A percentile compares a stretch with the other conserved stretches of the same genome.
phyloP scores from a whole-genome alignment of 1,140 invertebrate species.

The Pachypeltis micranthus region DNA sequence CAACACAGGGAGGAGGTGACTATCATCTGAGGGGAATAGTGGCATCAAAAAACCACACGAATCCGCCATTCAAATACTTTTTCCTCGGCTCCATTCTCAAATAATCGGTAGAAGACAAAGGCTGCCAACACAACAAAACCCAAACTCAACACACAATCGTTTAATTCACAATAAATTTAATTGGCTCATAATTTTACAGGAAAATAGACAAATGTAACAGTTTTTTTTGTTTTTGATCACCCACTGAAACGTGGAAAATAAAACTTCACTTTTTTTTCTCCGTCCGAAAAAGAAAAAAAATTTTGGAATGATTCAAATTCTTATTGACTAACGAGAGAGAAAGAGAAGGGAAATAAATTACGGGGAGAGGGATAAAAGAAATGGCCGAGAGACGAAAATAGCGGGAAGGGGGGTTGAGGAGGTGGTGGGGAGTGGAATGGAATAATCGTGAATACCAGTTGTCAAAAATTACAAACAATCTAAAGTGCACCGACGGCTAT shows the following conservation, averaged over 20 bases:
- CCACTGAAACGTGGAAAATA: constrained; percentile 3
- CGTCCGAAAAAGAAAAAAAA: neutral
- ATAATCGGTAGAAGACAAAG: too few species aligned
- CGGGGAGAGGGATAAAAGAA: neutral
- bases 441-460: neutral
- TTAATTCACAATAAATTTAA: neutral
- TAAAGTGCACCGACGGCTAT: too few species aligned
- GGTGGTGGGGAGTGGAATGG: neutral
- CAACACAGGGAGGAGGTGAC: too few species aligned
- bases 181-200: neutral
- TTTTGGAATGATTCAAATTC: neutral
- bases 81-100: too few species aligned
- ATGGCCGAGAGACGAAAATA: too few species aligned
- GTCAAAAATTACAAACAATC: neutral
- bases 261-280: neutral
- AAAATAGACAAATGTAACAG: neutral
- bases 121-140: too few species aligned
- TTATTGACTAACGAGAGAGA: neutral
- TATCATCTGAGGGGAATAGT: too few species aligned
- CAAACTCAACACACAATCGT: neutral
- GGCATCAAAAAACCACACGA: too few species aligned
- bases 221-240: neutral
- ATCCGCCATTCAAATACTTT: too few species aligned
- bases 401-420: too few species aligned
- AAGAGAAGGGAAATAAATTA: neutral